phyloP scores from a whole-genome alignment of 2,888 invertebrate species.

The Meta bourneti region DNA sequence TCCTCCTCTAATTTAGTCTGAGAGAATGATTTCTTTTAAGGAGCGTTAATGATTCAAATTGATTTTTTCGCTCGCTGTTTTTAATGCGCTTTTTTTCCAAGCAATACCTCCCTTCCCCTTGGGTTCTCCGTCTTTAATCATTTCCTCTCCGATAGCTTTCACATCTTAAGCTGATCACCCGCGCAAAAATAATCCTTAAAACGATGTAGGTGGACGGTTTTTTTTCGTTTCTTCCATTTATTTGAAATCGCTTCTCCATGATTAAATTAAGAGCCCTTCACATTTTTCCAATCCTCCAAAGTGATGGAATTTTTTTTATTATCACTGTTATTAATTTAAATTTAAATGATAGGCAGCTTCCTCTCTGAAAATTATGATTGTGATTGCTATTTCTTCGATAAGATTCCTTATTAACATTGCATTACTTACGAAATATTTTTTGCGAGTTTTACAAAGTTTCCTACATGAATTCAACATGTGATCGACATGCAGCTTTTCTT shows the following conservation, averaged over 20 bases:
- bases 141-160: conserved; percentile 22
- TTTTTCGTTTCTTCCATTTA: neutral
- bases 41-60: conserved; percentile 69
- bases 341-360: neutral
- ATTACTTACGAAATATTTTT: too few relatives aligned
- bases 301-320: neutral
- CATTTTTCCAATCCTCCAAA: conserved; percentile 15
- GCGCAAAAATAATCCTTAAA: conserved; percentile 64
- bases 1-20: conserved; percentile 56
- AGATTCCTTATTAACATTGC: neutral
- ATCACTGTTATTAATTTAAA: neutral
- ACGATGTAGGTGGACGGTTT: neutral
- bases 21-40: conserved; percentile 60
- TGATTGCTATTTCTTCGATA: neutral
- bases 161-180: conserved; percentile 63
- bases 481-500: too few relatives aligned
- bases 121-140: conserved; percentile 44
- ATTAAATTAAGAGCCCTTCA: conserved; percentile 44
- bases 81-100: conserved; percentile 26
- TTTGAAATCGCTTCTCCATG: conserved; percentile 34
- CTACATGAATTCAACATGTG: too few relatives aligned
- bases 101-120: neutral
- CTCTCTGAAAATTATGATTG: neutral
- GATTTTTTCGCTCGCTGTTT: conserved; percentile 52
- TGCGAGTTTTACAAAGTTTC: too few relatives aligned